Conservation (phyloP, 1,140 invertebrate species). For the Cecropterus lyciades region DNA sequence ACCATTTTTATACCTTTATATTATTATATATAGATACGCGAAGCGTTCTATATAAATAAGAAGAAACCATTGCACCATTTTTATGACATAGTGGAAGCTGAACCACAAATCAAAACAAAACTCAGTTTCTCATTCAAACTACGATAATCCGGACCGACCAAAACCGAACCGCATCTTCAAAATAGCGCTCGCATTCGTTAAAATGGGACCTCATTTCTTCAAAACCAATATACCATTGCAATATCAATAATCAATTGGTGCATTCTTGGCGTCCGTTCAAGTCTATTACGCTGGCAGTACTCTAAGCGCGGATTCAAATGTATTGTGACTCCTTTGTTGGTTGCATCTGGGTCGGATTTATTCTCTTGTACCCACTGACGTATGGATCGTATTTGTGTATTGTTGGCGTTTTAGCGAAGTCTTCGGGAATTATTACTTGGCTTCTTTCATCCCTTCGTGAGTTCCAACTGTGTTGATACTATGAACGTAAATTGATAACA, state of each 20-base stretch:
- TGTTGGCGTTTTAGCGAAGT: constrained; percentile 14
- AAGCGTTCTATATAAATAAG: too few species aligned
- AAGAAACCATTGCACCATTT: too few species aligned
- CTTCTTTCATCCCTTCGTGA: too few species aligned
- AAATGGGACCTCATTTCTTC: constrained; percentile 49
- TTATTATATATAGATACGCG: too few species aligned
- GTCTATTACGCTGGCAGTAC: constrained; percentile 64
- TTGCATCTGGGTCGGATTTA: constrained; percentile 53
- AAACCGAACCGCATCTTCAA: constrained; percentile 12
- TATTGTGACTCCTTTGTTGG: constrained; percentile 64
- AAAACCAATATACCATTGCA: constrained; percentile 71
- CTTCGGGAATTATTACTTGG: neutral
- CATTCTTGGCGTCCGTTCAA: constrained; percentile 72
- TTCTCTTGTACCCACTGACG: constrained; percentile 35
- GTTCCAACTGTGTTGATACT: too few species aligned
- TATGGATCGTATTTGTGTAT: constrained; percentile 24
- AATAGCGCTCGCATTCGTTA: constrained; percentile 44
- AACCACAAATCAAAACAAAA: neutral
- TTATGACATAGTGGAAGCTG: too few species aligned
- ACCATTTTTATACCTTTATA: too few species aligned
- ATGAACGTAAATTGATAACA: too few species aligned
- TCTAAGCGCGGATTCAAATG: constrained; percentile 71
- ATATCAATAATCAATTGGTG: constrained; percentile 77
- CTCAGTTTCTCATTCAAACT: neutral
- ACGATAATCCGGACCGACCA: neutral